These are phyloP conservation scores for Phodopus roborovskii DNA, from an alignment of 2,113 vertebrate species.

Conservation along the genomic window DNA sequence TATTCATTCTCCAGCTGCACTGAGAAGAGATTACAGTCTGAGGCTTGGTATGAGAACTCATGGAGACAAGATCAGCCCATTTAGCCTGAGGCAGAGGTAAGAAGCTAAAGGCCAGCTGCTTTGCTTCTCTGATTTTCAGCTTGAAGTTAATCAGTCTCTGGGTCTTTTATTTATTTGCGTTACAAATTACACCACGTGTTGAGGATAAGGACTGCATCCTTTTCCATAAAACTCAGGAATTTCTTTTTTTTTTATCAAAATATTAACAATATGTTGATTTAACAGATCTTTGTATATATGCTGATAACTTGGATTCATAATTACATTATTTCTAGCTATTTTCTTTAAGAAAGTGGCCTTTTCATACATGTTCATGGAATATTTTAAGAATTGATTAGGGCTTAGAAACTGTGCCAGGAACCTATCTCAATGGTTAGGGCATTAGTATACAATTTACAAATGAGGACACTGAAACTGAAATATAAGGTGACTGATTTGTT, in stretches of 20 bases:
- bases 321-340: neutral
- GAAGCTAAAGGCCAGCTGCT: no score
- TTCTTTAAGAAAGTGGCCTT: constrained; percentile 25
- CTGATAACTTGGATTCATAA: neutral
- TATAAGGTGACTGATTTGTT: constrained; percentile 35
- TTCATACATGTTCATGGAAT: neutral
- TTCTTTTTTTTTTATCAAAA: constrained; percentile 4
- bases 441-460: neutral
- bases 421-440: neutral
- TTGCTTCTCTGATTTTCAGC: no score
- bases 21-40: no score
- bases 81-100: no score
- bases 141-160: no score
- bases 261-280: neutral
- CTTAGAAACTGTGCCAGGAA: neutral
- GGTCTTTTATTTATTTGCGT: no score
- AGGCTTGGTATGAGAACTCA: no score
- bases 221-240: neutral
- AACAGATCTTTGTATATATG: neutral
- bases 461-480: constrained; percentile 38
- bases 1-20: no score
- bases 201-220: neutral
- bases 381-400: constrained; percentile 38
- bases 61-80: no score
- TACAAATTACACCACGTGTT: neutral